phyloP scores from a whole-genome alignment of 2,797 vertebrate species.

The Sardinella longiceps region DNA sequence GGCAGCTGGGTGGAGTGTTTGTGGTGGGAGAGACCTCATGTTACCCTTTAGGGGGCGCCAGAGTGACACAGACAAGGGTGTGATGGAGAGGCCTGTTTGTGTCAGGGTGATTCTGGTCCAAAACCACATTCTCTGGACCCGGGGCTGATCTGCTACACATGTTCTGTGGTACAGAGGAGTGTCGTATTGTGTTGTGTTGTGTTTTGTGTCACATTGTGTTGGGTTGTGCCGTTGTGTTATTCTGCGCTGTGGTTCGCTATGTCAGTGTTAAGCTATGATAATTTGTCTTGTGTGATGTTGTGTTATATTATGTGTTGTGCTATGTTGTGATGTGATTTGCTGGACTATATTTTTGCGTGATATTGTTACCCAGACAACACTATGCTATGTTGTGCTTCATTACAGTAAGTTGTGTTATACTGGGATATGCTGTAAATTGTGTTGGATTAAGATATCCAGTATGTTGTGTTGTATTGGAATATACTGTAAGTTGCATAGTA shows the following conservation, averaged over 20 bases:
- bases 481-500: neutral
- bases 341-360: neutral
- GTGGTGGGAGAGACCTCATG: slow-evolving; percentile 13
- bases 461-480: neutral
- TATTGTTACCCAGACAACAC: neutral
- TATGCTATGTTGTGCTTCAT: neutral
- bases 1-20: neutral
- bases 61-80: neutral
- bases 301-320: neutral
- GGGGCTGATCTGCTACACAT: neutral
- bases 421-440: neutral
- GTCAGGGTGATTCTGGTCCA: neutral
- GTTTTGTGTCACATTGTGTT: neutral
- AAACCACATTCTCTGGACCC: neutral
- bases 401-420: neutral
- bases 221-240: neutral
- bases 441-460: neutral
- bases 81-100: too few relatives aligned
- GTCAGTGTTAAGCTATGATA: neutral
- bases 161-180: neutral
- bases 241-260: neutral
- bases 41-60: neutral
- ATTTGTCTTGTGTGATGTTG: neutral
- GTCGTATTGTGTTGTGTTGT: neutral
- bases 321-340: neutral